Evolutionary conservation across 2,797 vertebrate genomes (phyloP).

Genomic region (Lagocephalus sceleratus): DNA sequence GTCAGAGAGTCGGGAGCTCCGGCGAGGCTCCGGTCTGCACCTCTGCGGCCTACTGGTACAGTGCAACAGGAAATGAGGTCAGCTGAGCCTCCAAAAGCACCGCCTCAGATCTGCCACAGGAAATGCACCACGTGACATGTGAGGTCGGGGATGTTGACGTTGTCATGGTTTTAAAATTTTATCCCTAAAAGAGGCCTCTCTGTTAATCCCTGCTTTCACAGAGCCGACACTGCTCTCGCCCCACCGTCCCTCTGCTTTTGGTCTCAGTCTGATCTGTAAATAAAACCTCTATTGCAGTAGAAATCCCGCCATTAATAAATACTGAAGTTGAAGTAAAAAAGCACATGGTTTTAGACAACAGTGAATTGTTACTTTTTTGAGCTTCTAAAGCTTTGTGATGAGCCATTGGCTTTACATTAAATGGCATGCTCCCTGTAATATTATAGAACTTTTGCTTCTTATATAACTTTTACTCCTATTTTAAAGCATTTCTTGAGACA

Average conservation of each 20-base stretch:
- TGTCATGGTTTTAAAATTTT: slow-evolving; percentile 69
- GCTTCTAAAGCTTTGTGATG: no score
- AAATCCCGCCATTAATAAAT: not conserved
- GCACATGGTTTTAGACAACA: not conserved
- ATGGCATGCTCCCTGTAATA: no score
- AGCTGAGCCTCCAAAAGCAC: slow-evolving; percentile 49
- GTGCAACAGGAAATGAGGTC: slow-evolving; percentile 68
- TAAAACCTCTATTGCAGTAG: slow-evolving; percentile 30
- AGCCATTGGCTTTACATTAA: no score
- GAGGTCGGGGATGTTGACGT: slow-evolving; percentile 64
- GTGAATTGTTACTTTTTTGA: not conserved
- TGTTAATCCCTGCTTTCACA: slow-evolving; percentile 60
- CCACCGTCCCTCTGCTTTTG: slow-evolving; percentile 24
- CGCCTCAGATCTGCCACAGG: slow-evolving; percentile 57
- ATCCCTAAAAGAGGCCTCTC: slow-evolving; percentile 64
- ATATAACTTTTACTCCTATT: no score
- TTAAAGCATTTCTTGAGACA: no score
- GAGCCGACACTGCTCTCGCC: slow-evolving; percentile 48
- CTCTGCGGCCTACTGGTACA: slow-evolving; percentile 40
- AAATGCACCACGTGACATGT: slow-evolving; percentile 68
- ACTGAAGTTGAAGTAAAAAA: slow-evolving; percentile 7
- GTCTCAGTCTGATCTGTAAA: slow-evolving; percentile 52
- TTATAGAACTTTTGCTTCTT: no score
- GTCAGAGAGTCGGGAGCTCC: slow-evolving; percentile 29
- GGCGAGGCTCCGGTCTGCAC: slow-evolving; percentile 31